These are phyloP conservation scores for Phymastichus coffea DNA, from an alignment of 1,140 invertebrate genomes.

Conservation along the genomic window DNA sequence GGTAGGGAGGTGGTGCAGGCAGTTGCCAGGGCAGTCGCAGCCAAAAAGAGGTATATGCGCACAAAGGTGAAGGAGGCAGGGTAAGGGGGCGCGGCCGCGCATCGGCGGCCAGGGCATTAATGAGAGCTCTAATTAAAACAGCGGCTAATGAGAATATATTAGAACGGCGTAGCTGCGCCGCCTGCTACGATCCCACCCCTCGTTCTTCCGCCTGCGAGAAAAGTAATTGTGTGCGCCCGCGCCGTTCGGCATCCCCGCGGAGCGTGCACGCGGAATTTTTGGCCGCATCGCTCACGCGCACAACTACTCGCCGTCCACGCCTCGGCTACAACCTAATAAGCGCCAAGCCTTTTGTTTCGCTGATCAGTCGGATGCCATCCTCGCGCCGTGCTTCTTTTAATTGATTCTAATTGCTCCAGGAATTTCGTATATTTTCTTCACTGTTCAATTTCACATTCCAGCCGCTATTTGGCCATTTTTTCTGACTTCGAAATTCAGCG, in stretches of 20 bases:
- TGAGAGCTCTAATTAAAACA: slow-evolving; percentile 48
- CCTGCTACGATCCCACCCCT: too few relatives aligned
- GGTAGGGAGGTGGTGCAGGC: too few relatives aligned
- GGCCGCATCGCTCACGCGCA: too few relatives aligned
- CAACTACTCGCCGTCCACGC: background rate
- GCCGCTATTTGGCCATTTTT: too few relatives aligned
- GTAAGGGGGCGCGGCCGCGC: slow-evolving; percentile 18
- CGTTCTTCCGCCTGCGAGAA: slow-evolving; percentile 6
- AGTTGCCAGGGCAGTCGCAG: slow-evolving; percentile 1
- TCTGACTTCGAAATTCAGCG: too few relatives aligned
- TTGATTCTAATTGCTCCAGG: too few relatives aligned
- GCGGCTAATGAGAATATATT: slow-evolving; percentile 49
- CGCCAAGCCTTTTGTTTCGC: background rate
- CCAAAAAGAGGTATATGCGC: too few relatives aligned
- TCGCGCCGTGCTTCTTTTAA: too few relatives aligned
- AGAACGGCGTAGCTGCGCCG: slow-evolving; percentile 36
- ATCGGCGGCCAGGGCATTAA: slow-evolving; percentile 38
- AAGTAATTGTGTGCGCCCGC: slow-evolving; percentile 6
- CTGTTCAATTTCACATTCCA: too few relatives aligned
- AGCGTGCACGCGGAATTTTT: too few relatives aligned
- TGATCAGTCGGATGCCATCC: slow-evolving; percentile 8
- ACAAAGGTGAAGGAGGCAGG: slow-evolving; percentile 1
- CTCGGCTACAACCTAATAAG: background rate
- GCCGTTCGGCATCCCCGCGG: background rate
- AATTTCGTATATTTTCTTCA: too few relatives aligned